Percentiles rank a stretch among this genome's conserved stretches.
phyloP scores from a whole-genome alignment of 1,140 invertebrate genomes.

The honey bee (Apis mellifera) region Amel_HAv3.1 CM009931.2:10022001-10022500 shows the following conservation, averaged over 20 bases:
- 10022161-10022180: conserved; percentile 12
- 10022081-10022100: conserved; percentile 37
- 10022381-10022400: too few species aligned
- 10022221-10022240: conserved; percentile 31
- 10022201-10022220: conserved; percentile 51
- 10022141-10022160: conserved; percentile 23
- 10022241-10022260: conserved; percentile 29
- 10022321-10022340: neutral
- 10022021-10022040: neutral
- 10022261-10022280: neutral
- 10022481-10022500: too few species aligned
- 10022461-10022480: too few species aligned
- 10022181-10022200: conserved; percentile 12
- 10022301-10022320: neutral
- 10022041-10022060: conserved; percentile 29
- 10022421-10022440: too few species aligned
- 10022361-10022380: neutral
- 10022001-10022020: conserved; percentile 22
- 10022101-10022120: conserved; percentile 50
- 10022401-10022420: too few species aligned
- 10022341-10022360: neutral
- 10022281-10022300: neutral
- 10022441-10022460: too few species aligned
- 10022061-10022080: conserved; percentile 31
- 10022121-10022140: conserved; percentile 42